Evolutionary conservation across 2,888 invertebrate species (phyloP), one percentile per base, ranked within the genome.

Genomic region (Gymnosoma rotundatum): DNA sequence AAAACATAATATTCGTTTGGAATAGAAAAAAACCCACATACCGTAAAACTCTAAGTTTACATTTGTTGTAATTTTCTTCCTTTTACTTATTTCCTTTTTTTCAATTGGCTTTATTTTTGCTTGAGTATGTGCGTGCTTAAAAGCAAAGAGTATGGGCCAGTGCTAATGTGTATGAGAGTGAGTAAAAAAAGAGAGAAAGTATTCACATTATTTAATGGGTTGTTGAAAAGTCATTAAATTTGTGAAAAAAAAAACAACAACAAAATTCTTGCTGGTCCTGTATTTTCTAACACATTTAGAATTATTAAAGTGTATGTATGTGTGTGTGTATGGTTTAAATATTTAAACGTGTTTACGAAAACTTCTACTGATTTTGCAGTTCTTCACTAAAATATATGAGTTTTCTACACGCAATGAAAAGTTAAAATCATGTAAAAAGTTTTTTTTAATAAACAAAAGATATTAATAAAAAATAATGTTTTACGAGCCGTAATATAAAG

Each of bases 161-260:
- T 20, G 14, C 9, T 9, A 18, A 2, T 42, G 45, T n/a, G 32
- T 5, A 3, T 48, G 18, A 7, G 10, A 48, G 10, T 48, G 56
- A 18, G 25, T 32, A 45, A 45, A n/a, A 45, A 45, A n/a, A 7
- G n/a, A 48, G 16, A 58, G 56, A 18, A 18, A 32, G 64, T 48
- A 60, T 70, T 74, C 12, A 61, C 54, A 64, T 64, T 69, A 73
- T 74, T 78, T 64, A 84, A 84, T 78, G 60, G 73, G 52, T 74
- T 84, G 84, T 78, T 84, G 84, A 84, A 82, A 84, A 81, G 66
- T 64, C 70, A 82, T 84, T 82, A 70, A 84, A 74, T 78, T 74
- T 84, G 74, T 69, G 72, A 72, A 63, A 80, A 25, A 69, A 63
- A 20, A 52, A 54, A 54, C 1, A 70, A 52, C 73, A n/a, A n/a